phyloP scores from a whole-genome alignment of 2,797 vertebrate genomes.

The Microctenopoma lineatum region DNA sequence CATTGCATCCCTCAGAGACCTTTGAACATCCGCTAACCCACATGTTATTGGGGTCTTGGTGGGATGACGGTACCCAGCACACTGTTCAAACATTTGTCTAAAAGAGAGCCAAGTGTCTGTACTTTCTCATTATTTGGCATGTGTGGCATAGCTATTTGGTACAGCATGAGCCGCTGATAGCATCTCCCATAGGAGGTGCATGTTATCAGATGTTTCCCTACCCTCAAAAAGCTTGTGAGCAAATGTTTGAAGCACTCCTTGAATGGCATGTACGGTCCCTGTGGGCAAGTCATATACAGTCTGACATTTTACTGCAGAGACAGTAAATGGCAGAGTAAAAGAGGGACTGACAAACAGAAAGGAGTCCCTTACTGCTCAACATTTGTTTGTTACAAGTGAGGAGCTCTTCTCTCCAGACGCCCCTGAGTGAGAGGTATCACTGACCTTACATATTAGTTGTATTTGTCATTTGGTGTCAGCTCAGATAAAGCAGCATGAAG shows the following conservation, averaged over 20 bases:
- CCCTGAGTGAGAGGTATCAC: slow-evolving; percentile 27
- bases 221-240: slow-evolving; percentile 72
- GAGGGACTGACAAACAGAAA: slow-evolving; percentile 36
- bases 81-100: slow-evolving; percentile 55
- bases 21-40: slow-evolving; percentile 41
- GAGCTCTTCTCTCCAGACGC: slow-evolving; percentile 35
- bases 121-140: slow-evolving; percentile 47
- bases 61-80: slow-evolving; percentile 14
- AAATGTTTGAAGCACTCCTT: slow-evolving; percentile 77
- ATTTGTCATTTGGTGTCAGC: slow-evolving; percentile 13
- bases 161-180: slow-evolving; percentile 48
- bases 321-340: slow-evolving; percentile 74
- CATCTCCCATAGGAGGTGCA: slow-evolving; percentile 62
- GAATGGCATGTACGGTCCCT: slow-evolving; percentile 72
- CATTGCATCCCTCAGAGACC: slow-evolving; percentile 43
- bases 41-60: slow-evolving; percentile 12
- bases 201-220: slow-evolving; percentile 74
- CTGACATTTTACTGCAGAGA: slow-evolving; percentile 75
- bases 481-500: slow-evolving; percentile 4
- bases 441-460: slow-evolving; percentile 10
- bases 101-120: slow-evolving; percentile 24
- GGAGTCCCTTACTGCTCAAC: slow-evolving; percentile 30
- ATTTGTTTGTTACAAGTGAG: slow-evolving; percentile 48
- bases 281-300: slow-evolving; percentile 69
- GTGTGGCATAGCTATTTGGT: slow-evolving; percentile 43